Percentiles rank a stretch among this genome's conserved stretches.
Conservation (phyloP, 2,113 vertebrate genomes). For the Thinocorus orbignyianus region DNA sequence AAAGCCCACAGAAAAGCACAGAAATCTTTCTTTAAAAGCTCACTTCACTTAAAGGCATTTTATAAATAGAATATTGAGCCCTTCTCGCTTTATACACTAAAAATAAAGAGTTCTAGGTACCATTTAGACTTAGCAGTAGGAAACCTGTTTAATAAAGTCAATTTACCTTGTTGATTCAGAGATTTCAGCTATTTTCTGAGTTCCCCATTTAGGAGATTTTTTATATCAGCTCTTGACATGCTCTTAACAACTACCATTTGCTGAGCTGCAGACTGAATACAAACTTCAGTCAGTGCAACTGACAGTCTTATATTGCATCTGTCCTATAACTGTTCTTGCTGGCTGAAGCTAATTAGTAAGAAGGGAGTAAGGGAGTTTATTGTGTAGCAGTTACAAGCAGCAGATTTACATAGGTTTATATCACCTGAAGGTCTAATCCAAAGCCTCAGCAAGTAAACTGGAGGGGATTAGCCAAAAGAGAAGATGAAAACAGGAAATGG, state of each 20-base stretch:
- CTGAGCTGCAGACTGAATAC: neutral
- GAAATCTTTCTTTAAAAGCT: neutral
- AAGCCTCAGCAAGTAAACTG: neutral
- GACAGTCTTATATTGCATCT: neutral
- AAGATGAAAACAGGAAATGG: neutral
- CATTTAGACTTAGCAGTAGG: neutral
- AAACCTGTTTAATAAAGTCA: neutral
- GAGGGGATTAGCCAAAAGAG: accelerated
- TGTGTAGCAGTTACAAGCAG: neutral
- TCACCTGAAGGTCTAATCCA: neutral
- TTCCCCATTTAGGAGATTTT: neutral
- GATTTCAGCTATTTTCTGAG: neutral
- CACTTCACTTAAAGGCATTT: neutral
- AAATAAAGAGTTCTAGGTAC: neutral
- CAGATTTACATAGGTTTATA: neutral
- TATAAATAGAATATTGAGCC: neutral
- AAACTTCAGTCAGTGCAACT: neutral
- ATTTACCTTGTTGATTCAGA: neutral
- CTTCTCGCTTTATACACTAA: neutral
- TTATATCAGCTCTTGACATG: neutral
- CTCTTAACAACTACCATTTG: neutral
- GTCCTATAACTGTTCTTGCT: neutral
- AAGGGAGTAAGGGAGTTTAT: neutral
- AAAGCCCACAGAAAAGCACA: neutral
- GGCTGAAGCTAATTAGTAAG: neutral